A percentile compares a stretch with the other conserved stretches of the same genome.
phyloP scores from a whole-genome alignment of 2,888 invertebrate species.

The Spodoptera exigua region DNA sequence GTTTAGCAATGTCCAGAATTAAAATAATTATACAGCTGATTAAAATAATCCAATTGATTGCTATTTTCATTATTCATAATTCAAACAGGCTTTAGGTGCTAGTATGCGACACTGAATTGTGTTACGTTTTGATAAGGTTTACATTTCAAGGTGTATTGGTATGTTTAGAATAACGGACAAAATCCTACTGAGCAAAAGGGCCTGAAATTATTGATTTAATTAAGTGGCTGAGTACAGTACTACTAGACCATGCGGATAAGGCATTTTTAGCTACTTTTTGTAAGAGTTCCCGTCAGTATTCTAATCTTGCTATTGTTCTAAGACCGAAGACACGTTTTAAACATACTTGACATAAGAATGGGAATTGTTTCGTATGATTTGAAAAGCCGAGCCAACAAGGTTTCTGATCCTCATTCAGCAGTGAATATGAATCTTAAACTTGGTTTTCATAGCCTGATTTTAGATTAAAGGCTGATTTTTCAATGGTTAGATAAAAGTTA shows the following conservation, averaged over 20 bases:
- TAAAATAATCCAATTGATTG: not conserved
- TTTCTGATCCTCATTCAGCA: no score
- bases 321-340: no score
- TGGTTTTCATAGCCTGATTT: no score
- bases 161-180: conserved; percentile 18
- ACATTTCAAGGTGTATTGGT: not conserved
- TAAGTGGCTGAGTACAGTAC: conserved; percentile 3
- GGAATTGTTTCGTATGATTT: no score
- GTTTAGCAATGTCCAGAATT: not conserved
- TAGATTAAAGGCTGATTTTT: no score
- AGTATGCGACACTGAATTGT: not conserved
- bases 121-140: not conserved
- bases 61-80: not conserved
- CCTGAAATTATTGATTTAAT: conserved; percentile 21
- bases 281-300: no score
- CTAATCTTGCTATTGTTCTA: no score
- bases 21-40: not conserved
- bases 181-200: conserved; percentile 3
- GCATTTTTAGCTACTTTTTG: no score
- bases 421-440: no score
- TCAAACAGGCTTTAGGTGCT: not conserved
- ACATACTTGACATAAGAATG: no score
- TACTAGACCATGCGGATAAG: not conserved
- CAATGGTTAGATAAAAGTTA: no score
- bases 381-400: no score